Conservation (phyloP, 2,888 invertebrate species). For the Zhuqinia jingwanae region DNA sequence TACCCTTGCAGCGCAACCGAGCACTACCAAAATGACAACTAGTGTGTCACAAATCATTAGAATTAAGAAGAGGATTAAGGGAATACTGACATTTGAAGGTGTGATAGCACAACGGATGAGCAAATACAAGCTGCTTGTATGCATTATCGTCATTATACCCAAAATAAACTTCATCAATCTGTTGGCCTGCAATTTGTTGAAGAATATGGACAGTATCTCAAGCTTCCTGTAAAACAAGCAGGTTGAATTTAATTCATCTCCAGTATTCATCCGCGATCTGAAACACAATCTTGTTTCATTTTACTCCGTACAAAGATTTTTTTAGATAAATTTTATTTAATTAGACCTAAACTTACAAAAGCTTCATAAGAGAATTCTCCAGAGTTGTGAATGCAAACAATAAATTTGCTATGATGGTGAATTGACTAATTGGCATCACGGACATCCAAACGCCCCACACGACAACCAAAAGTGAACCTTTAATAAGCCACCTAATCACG, state of each 20-base stretch:
- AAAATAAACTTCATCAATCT: not conserved
- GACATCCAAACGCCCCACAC: not conserved
- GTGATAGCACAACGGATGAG: not conserved
- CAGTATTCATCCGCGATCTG: too few relatives aligned
- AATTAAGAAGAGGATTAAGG: not conserved
- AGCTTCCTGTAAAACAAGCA: not conserved
- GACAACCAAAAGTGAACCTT: not conserved
- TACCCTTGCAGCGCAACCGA: not conserved
- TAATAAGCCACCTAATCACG: too few relatives aligned
- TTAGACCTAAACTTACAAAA: too few relatives aligned
- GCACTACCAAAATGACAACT: not conserved
- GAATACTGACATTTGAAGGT: too few relatives aligned
- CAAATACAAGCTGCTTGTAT: not conserved
- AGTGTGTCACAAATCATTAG: not conserved
- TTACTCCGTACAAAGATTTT: too few relatives aligned
- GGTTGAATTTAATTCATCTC: not conserved
- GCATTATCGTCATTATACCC: too few relatives aligned
- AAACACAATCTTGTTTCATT: too few relatives aligned
- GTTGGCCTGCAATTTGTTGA: not conserved
- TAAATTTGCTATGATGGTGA: not conserved
- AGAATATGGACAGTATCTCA: not conserved
- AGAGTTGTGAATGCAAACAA: not conserved
- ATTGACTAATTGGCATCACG: not conserved
- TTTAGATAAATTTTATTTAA: too few relatives aligned
- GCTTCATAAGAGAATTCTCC: not conserved